These are phyloP conservation scores for Archips xylosteana DNA, from an alignment of 2,888 invertebrate genomes.

Conservation along the genomic window DNA sequence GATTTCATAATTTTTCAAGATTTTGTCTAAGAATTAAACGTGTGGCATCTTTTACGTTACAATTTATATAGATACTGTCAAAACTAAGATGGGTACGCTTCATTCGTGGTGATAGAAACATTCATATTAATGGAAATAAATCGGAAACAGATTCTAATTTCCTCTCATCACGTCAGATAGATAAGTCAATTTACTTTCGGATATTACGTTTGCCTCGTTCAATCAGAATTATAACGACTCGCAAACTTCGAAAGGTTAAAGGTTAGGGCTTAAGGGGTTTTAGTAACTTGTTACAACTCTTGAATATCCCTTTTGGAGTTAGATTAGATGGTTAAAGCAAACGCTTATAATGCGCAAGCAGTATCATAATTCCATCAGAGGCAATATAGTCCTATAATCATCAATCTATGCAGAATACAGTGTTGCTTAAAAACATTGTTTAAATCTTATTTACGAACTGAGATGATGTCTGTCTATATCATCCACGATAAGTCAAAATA, in stretches of 20 bases:
- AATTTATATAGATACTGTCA: not conserved
- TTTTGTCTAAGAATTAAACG: too few species aligned
- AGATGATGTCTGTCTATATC: too few species aligned
- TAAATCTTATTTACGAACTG: too few species aligned
- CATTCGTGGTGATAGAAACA: not conserved
- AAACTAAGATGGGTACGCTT: not conserved
- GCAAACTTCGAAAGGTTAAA: conserved; percentile 15
- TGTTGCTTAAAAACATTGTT: too few species aligned
- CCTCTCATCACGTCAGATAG: conserved; percentile 12
- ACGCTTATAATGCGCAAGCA: not conserved
- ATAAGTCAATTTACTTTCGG: conserved; percentile 34
- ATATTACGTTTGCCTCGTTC: conserved; percentile 27
- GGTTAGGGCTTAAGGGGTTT: not conserved
- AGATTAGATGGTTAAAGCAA: not conserved
- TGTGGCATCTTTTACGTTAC: not conserved
- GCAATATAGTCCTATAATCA: too few species aligned
- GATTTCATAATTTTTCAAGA: too few species aligned
- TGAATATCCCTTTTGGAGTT: not conserved
- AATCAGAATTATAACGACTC: conserved; percentile 7
- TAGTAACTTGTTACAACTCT: not conserved
- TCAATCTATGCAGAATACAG: too few species aligned
- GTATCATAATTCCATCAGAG: not conserved
- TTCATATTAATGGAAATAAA: conserved; percentile 17
- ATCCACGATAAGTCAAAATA: too few species aligned
- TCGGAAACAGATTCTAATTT: conserved; percentile 31